phyloP scores from a whole-genome alignment of 2,888 invertebrate species.

The Tinea semifulvella region DNA sequence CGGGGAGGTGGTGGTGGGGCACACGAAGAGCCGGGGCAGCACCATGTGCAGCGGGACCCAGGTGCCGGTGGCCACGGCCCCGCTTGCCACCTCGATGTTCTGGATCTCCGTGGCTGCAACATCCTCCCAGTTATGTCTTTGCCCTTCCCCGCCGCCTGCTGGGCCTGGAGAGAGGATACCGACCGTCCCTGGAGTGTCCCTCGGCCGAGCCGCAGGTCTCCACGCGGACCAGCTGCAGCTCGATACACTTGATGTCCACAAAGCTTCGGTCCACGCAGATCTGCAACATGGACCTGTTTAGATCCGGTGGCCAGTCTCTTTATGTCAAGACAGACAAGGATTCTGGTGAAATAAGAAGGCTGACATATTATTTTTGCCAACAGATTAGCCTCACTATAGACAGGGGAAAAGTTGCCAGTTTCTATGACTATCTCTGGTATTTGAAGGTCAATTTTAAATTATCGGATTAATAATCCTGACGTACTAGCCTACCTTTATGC shows the following conservation, averaged over 20 bases:
- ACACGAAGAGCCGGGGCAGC: slow-evolving; percentile 94
- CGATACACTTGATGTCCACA: slow-evolving; percentile 88
- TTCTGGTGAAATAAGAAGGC: no score
- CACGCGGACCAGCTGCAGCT: slow-evolving; percentile 91
- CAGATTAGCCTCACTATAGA: no score
- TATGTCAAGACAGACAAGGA: no score
- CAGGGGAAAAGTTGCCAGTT: no score
- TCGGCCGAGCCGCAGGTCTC: slow-evolving; percentile 95
- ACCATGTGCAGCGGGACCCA: slow-evolving; percentile 94
- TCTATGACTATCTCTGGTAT: no score
- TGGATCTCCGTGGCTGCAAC: slow-evolving; percentile 95
- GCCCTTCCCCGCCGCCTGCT: slow-evolving; percentile 96
- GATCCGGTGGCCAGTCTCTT: no score
- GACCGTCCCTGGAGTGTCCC: slow-evolving; percentile 91
- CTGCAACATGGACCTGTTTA: slow-evolving; percentile 49
- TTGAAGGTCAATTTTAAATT: no score
- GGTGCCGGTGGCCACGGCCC: slow-evolving; percentile 83
- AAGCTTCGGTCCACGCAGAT: slow-evolving; percentile 83
- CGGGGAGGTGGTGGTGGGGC: slow-evolving; percentile 88
- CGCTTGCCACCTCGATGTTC: slow-evolving; percentile 96
- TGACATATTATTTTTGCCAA: no score
- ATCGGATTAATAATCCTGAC: no score
- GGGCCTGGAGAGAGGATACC: slow-evolving; percentile 89
- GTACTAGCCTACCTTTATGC: no score
- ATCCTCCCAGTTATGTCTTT: slow-evolving; percentile 92